Evolutionary conservation across 1,140 invertebrate species (phyloP).

Genomic region (Riptortus pedestris): DNA sequence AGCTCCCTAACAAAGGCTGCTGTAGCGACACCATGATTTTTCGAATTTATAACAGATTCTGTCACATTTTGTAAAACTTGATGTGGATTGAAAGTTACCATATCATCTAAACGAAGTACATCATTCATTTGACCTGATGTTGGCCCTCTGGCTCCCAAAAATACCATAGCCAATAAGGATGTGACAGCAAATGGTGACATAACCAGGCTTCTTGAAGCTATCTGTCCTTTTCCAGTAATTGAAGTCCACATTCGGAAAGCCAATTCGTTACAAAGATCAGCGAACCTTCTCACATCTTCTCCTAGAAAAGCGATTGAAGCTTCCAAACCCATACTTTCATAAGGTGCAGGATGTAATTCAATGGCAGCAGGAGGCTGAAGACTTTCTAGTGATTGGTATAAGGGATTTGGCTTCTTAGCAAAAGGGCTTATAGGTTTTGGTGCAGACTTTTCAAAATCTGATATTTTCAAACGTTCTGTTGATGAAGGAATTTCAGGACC

Average conservation of each 20-base stretch:
- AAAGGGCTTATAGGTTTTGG: slow-evolving; percentile 17
- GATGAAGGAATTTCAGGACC: background rate
- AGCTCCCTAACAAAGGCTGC: slow-evolving; percentile 66
- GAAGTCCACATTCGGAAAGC: slow-evolving; percentile 69
- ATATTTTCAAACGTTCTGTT: slow-evolving; percentile 32
- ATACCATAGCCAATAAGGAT: slow-evolving; percentile 75
- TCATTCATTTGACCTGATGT: slow-evolving; percentile 84
- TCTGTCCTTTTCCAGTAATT: slow-evolving; percentile 55
- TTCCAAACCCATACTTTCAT: slow-evolving; percentile 59
- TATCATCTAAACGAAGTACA: slow-evolving; percentile 69
- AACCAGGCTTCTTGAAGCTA: slow-evolving; percentile 61
- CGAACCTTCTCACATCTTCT: slow-evolving; percentile 55
- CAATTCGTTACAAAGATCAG: slow-evolving; percentile 69
- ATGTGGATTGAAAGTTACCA: slow-evolving; percentile 79
- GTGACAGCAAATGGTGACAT: slow-evolving; percentile 75
- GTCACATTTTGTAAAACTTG: slow-evolving; percentile 72
- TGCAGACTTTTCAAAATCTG: slow-evolving; percentile 16
- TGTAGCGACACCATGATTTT: slow-evolving; percentile 54
- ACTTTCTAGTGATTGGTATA: slow-evolving; percentile 6
- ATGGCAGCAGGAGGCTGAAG: slow-evolving; percentile 34
- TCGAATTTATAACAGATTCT: slow-evolving; percentile 52
- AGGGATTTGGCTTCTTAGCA: slow-evolving; percentile 23
- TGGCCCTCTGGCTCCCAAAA: slow-evolving; percentile 71
- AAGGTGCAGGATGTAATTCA: slow-evolving; percentile 45
- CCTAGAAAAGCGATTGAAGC: slow-evolving; percentile 57